A percentile compares a stretch with the other conserved stretches of the same genome.
Conservation (phyloP, 37 sponge, comb jelly and placozoan genomes). For the Halisarca cf. caerulea region DNA sequence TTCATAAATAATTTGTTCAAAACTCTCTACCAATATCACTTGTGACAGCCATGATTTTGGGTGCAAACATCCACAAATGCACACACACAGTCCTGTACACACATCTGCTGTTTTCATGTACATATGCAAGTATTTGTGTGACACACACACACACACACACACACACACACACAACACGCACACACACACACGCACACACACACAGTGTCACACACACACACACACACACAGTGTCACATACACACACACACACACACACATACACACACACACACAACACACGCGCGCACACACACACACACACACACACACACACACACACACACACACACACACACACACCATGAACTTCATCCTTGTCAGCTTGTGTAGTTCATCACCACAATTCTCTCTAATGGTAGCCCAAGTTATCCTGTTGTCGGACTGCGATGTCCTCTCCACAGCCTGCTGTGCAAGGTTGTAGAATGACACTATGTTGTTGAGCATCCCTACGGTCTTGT, state of each 20-base stretch:
- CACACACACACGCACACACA: too few relatives aligned
- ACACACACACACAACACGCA: too few relatives aligned
- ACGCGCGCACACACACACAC: neutral
- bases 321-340: neutral
- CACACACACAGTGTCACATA: neutral
- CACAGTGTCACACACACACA: neutral
- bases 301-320: neutral
- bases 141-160: neutral
- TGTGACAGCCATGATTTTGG: too few relatives aligned
- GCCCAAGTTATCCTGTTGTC: conserved; percentile 98
- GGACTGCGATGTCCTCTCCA: conserved; percentile 89
- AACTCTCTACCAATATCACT: too few relatives aligned
- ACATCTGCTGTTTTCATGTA: too few relatives aligned
- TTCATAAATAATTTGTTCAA: too few relatives aligned
- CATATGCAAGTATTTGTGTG: too few relatives aligned
- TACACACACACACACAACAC: neutral
- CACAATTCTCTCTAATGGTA: conserved; percentile 82
- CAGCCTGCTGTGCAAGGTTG: conserved; percentile 87
- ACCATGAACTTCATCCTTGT: conserved; percentile 97
- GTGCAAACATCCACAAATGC: too few relatives aligned
- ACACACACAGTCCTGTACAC: too few relatives aligned
- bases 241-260: neutral
- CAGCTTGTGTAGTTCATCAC: conserved; percentile 80
- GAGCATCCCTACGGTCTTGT: conserved; percentile 98
- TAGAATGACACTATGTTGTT: conserved; percentile 93